phyloP scores from a whole-genome alignment of 2,113 vertebrate genomes.

The Gopherus evgoodei region DNA sequence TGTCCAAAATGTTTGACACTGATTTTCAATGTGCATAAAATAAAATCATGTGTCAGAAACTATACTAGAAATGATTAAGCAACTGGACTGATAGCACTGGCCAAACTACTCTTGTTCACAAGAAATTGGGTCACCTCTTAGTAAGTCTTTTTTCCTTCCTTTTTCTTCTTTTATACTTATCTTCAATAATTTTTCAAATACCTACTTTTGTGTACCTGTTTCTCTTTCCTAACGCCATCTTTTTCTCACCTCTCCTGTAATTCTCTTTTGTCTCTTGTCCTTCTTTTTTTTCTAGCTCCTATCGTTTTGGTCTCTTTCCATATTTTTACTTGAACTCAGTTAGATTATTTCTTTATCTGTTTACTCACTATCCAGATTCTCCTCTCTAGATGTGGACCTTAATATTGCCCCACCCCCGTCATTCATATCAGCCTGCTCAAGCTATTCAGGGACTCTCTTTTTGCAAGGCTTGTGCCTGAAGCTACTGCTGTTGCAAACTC shows the following conservation, averaged over 20 bases:
- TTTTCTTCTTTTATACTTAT: background rate
- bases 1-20: accelerated
- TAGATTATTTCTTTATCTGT: background rate
- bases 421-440: background rate
- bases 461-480: background rate
- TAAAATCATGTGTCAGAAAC: accelerated
- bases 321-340: background rate
- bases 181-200: background rate
- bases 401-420: background rate
- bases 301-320: background rate
- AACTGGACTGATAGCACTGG: background rate
- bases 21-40: background rate
- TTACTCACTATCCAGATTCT: background rate
- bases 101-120: accelerated
- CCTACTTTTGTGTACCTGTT: accelerated
- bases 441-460: background rate
- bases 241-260: background rate
- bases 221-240: background rate
- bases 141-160: accelerated
- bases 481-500: background rate
- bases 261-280: background rate
- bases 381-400: background rate
- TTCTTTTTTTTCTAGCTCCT: background rate
- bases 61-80: background rate
- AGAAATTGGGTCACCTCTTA: accelerated